phyloP scores from a whole-genome alignment of 2,888 invertebrate genomes.

The Hypolimnas misippus region DNA sequence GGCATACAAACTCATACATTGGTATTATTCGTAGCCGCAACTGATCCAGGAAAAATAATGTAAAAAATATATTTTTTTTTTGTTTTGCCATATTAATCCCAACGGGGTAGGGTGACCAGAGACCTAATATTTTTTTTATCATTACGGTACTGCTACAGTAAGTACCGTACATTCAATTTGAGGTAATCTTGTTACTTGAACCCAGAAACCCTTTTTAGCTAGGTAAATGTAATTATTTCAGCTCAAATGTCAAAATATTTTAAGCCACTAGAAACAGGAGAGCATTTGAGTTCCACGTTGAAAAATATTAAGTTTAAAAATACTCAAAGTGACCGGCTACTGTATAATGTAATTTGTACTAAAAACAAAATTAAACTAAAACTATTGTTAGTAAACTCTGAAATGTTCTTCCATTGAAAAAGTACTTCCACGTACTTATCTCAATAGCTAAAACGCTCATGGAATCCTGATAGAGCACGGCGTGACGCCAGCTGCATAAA shows the following conservation, averaged over 20 bases:
- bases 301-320: background rate
- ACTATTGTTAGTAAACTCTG: background rate
- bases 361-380: background rate
- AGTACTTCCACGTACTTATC: slow-evolving; percentile 17
- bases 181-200: background rate
- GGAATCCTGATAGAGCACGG: slow-evolving; percentile 34
- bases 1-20: too few species aligned
- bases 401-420: background rate
- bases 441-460: slow-evolving; percentile 16
- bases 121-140: background rate
- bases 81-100: too few species aligned
- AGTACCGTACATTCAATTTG: background rate
- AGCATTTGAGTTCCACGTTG: background rate
- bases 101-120: background rate
- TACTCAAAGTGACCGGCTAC: too few species aligned
- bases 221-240: background rate
- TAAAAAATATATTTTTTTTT: too few species aligned
- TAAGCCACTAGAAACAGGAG: background rate
- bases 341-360: too few species aligned
- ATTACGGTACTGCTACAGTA: background rate
- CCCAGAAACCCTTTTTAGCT: background rate
- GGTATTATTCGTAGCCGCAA: too few species aligned
- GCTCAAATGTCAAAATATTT: background rate
- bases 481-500: slow-evolving; percentile 33
- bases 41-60: too few species aligned